These are phyloP conservation scores for Pseudoatta argentina DNA, from an alignment of 1,140 invertebrate species.

Conservation along the genomic window DNA sequence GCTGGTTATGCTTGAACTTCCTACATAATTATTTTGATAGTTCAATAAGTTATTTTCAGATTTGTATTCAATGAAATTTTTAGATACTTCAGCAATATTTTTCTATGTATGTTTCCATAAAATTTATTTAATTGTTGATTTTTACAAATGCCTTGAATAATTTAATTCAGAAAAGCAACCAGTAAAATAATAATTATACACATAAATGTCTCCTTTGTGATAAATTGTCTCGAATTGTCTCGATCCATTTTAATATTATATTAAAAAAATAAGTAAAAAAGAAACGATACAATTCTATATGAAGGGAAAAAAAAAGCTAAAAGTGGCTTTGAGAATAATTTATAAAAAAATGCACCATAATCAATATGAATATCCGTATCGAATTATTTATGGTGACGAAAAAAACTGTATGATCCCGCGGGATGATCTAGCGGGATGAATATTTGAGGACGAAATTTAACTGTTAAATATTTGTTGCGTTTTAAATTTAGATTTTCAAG, in stretches of 20 bases:
- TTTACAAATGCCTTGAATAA: background rate
- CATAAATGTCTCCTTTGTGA: background rate
- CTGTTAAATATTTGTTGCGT: conserved; percentile 1
- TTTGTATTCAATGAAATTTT: too few species aligned
- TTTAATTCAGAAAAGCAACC: background rate
- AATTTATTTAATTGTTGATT: background rate
- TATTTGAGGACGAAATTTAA: background rate
- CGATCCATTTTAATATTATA: background rate
- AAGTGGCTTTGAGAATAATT: conserved; percentile 6
- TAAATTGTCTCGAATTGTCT: background rate
- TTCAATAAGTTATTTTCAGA: too few species aligned
- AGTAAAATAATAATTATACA: too few species aligned
- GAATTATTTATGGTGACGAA: conserved; percentile 20
- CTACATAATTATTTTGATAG: too few species aligned
- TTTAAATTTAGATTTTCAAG: conserved; percentile 10
- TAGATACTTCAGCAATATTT: too few species aligned
- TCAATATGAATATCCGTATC: background rate
- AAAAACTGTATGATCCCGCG: background rate
- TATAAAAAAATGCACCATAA: background rate
- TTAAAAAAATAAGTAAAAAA: background rate
- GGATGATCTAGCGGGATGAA: background rate
- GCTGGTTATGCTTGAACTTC: too few species aligned
- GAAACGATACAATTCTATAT: background rate
- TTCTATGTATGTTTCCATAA: background rate
- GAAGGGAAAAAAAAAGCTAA: background rate